phyloP scores from a whole-genome alignment of 2,797 vertebrate species.

The Hipposideros larvatus region DNA sequence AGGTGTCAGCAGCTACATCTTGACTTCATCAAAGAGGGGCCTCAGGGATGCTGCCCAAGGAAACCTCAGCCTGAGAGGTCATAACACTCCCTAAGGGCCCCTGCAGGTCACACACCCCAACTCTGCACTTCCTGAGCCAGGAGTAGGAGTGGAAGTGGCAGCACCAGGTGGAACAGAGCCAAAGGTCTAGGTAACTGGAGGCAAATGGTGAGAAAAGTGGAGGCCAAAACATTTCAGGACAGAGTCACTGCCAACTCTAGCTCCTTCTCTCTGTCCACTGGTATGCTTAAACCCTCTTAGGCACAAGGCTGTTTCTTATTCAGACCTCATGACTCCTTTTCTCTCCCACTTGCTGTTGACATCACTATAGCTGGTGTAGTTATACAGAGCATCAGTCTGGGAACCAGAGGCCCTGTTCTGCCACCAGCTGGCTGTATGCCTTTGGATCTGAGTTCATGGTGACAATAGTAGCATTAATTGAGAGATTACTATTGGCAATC shows the following conservation, averaged over 20 bases:
- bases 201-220: neutral
- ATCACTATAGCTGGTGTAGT: neutral
- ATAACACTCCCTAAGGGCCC: neutral
- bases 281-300: neutral
- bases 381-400: neutral
- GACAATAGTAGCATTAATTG: neutral
- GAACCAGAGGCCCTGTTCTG: neutral
- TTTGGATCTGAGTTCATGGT: neutral
- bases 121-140: neutral
- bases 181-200: neutral
- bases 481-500: neutral
- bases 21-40: constrained; percentile 2
- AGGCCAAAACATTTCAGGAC: neutral
- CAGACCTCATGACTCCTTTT: neutral
- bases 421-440: neutral
- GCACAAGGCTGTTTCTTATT: neutral
- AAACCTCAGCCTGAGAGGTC: neutral
- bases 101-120: neutral
- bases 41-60: neutral
- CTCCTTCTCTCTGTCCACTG: neutral
- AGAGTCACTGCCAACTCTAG: neutral
- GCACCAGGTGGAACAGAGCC: neutral
- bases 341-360: constrained; percentile 14
- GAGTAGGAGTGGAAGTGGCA: neutral
- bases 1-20: neutral